phyloP scores from a whole-genome alignment of 1,140 invertebrate species.

The Lepidurus apus region DNA sequence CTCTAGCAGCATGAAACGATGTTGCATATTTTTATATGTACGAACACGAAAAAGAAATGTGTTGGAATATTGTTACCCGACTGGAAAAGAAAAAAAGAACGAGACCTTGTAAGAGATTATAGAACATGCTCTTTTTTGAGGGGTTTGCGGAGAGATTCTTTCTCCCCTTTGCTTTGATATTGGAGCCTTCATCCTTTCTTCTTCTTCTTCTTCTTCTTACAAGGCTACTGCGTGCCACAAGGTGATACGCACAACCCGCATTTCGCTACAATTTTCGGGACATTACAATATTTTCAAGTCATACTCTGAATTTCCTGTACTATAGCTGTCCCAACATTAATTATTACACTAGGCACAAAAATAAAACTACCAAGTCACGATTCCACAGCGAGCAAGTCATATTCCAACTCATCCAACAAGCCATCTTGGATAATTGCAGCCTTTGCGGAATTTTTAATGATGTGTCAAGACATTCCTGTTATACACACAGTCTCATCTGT shows the following conservation, averaged over 20 bases:
- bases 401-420: neutral
- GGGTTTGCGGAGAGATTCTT: neutral
- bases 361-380: conserved; percentile 19
- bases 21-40: conserved; percentile 16
- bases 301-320: neutral
- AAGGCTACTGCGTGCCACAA: neutral
- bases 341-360: neutral
- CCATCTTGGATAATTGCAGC: conserved; percentile 8
- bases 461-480: neutral
- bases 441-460: conserved; percentile 9
- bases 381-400: neutral
- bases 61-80: neutral
- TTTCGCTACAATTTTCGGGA: neutral
- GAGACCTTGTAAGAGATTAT: neutral
- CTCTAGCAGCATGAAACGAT: conserved; percentile 9
- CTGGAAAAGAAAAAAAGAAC: neutral
- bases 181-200: neutral
- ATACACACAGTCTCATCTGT: neutral
- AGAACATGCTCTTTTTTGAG: neutral
- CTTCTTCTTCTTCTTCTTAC: neutral
- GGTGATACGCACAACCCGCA: neutral
- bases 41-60: neutral
- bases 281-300: neutral
- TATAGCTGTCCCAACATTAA: neutral
- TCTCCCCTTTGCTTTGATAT: neutral